Evolutionary conservation across 2,888 invertebrate species (phyloP), one percentile per base, ranked within the genome.

Genomic region (Clunio marinus): DNA sequence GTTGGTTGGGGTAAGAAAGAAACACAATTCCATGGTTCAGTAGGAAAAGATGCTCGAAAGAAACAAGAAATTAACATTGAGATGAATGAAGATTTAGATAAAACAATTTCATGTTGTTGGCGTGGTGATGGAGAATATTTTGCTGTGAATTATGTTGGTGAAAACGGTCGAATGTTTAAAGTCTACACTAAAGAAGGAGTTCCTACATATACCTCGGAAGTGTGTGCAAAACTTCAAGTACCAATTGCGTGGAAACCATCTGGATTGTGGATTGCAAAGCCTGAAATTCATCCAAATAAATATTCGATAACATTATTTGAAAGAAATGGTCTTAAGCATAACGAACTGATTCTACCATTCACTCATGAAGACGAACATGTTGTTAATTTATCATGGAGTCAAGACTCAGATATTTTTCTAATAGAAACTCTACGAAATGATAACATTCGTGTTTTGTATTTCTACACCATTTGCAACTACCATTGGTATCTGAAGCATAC

Each of bases 1-100:
- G 91, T 96, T 41, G 97, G 96, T 2, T 97, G 97, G 97, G 97
- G 97, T 0, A 93, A 91, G 70, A 92, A 93, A 75, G 92, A 92
- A 77, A 97, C 97, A 0, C 97, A 98, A 75, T 98, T 97, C 77
- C 93, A 95, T 79, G 96, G 96, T 0, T 87, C 89, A 0, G 91
- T 86, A 74, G 94, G 95, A 2, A 94, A 93, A 78, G 89, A 89
- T 46, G 88, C 89, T 2, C 82, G 82, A 74, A 76, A 79, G 15
- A 83, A 83, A 70, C 73, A 72, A 60, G 81, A 81, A 70, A 74
- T 75, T 17, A 58, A 71, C n/a, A 10, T 73, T 57, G 69, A 70
- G 7, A 68, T 71, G 59, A n/a, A 68, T 10, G 41, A 45, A 2
- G 17, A 58, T n/a, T 73, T 78, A 71, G 83, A 84, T 75, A 81